Evolutionary conservation across 2,797 vertebrate species (phyloP), one percentile per base, ranked within the genome.

Genomic region (Arvicola amphibius): DNA sequence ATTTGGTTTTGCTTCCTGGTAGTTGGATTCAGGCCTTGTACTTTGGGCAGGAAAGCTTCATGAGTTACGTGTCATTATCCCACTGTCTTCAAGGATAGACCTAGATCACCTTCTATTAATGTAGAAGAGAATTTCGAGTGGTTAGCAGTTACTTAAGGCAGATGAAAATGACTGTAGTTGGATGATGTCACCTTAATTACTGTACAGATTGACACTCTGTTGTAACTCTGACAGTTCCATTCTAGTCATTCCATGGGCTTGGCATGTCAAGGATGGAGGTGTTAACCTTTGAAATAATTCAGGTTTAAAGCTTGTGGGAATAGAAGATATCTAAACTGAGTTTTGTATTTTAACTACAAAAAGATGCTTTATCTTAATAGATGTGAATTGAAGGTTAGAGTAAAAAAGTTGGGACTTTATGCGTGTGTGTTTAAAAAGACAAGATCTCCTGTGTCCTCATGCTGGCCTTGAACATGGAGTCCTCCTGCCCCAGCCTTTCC

Each of bases 241-340:
- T 61, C n/a, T 79, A 74, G 51, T 13, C 14, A 25, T 79, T 90
- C 32, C 23, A 69, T 56, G n/a, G 23, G 17, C 10, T 73, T 85
- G 8, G 25, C 5, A 17, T 43, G 23, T 10, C 48, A 9, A 32
- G 29, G 51, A 51, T 51, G 37, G 43, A 34, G n/a, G 40, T n/a
- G 29, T 83, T 91, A 88, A 73, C 48, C 79, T 94, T 53, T 59
- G 32, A 67, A 90, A 63, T 95, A 79, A 77, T 90, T 48, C 74
- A 61, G 4, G 19, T 84, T 90, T 69, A 56, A 93, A 71, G 71
- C 81, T 61, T 93, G 76, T 61, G 69, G 43, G 84, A 85, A 40
- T 73, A 71, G 19, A 25, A 76, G 77, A 21, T 67, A 40, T 43
- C 25, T 61, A 63, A 56, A 46, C 63, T 78, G 84, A 89, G 34